A percentile compares a stretch with the other conserved stretches of the same genome.
Conservation (phyloP, 2,888 invertebrate genomes). For the Caenorhabditis angaria region DNA sequence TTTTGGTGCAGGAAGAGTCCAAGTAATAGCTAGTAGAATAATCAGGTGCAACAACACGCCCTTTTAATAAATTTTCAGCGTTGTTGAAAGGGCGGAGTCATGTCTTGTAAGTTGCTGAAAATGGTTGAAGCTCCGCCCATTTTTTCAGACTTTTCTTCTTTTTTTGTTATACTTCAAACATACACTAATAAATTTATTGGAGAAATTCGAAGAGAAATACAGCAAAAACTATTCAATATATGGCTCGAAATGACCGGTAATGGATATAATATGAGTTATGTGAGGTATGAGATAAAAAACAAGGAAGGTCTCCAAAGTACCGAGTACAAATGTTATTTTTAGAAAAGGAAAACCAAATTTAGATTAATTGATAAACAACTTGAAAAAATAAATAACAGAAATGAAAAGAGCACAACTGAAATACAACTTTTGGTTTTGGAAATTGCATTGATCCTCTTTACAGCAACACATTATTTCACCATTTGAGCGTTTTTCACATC, state of each 20-base stretch:
- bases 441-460: constrained; percentile 36
- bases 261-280: too few relatives aligned
- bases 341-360: background rate
- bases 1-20: too few relatives aligned
- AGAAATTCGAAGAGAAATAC: background rate
- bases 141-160: background rate
- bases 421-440: background rate
- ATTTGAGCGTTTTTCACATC: constrained; percentile 23
- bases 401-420: background rate
- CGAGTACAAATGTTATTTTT: background rate
- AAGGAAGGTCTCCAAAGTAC: background rate
- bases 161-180: too few relatives aligned
- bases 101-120: background rate
- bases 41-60: background rate
- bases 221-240: constrained; percentile 4
- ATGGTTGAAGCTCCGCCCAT: background rate
- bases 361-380: background rate
- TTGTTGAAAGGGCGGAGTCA: too few relatives aligned
- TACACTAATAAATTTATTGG: background rate
- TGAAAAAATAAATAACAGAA: background rate
- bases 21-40: too few relatives aligned
- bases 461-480: constrained; percentile 37
- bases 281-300: background rate
- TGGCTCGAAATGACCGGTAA: background rate
- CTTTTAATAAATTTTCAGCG: background rate